These are phyloP conservation scores for Pegea sp. DNA, from an alignment of 23 tunicate genomes.

Conservation along the genomic window DNA sequence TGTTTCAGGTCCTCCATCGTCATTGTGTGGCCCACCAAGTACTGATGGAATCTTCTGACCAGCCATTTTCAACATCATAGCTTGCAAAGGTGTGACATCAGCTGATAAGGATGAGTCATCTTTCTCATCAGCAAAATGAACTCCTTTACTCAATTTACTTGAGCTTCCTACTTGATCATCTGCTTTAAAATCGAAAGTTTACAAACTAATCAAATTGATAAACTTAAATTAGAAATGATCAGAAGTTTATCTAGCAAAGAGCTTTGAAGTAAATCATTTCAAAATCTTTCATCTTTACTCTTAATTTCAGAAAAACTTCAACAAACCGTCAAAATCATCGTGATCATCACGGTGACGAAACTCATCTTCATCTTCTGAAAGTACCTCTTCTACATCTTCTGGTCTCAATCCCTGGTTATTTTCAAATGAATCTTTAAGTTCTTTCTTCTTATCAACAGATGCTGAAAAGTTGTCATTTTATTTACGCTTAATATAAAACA, in stretches of 20 bases:
- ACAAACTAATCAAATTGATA: too few species aligned
- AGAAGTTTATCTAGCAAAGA: too few species aligned
- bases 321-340: neutral
- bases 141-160: slow-evolving; percentile 3
- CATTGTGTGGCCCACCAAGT: neutral
- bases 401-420: too few species aligned
- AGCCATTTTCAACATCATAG: slow-evolving; percentile 85
- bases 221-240: too few species aligned
- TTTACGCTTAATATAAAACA: neutral
- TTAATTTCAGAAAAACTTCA: too few species aligned
- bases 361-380: slow-evolving; percentile 27
- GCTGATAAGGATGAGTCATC: slow-evolving; percentile 3
- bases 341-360: slow-evolving; percentile 18
- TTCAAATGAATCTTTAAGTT: slow-evolving; percentile 45
- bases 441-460: slow-evolving; percentile 11
- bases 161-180: slow-evolving; percentile 5
- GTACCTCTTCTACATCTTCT: slow-evolving; percentile 15
- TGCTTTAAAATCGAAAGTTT: too few species aligned
- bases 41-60: slow-evolving; percentile 40
- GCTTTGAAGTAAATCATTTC: too few species aligned
- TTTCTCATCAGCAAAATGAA: slow-evolving; percentile 19
- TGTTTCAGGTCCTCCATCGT: neutral
- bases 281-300: too few species aligned
- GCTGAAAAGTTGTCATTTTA: neutral
- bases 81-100: slow-evolving; percentile 67